Conservation (phyloP, 2,888 invertebrate genomes). For the Lasioglossum malachurum region DNA sequence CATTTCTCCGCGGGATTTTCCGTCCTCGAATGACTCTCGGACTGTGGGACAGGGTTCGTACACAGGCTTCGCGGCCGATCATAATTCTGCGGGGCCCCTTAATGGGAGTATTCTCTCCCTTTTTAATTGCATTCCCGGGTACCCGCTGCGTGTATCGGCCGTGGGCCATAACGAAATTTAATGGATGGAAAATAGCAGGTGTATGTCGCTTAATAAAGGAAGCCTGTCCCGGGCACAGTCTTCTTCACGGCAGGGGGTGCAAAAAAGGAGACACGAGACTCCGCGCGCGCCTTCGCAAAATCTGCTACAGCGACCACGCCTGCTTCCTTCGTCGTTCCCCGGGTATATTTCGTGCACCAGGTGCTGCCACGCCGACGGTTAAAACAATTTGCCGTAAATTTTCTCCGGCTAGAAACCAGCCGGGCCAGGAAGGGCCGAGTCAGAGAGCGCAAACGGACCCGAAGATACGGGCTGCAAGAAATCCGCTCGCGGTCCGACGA, state of each 20-base stretch:
- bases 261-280: conserved; percentile 39
- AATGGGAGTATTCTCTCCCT: conserved; percentile 39
- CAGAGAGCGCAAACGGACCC: conserved; percentile 51
- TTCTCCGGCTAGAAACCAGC: conserved; percentile 55
- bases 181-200: conserved; percentile 56
- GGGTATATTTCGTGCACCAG: conserved; percentile 80
- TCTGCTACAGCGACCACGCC: conserved; percentile 55
- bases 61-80: conserved; percentile 47
- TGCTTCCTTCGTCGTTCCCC: conserved; percentile 53
- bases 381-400: conserved; percentile 84
- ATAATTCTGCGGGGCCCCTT: conserved; percentile 39
- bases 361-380: conserved; percentile 78
- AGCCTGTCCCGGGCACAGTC: background rate
- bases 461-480: conserved; percentile 49
- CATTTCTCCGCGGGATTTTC: conserved; percentile 42
- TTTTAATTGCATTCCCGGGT: conserved; percentile 47
- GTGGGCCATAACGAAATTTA: conserved; percentile 33
- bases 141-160: conserved; percentile 33
- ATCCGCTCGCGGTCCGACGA: conserved; percentile 36
- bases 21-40: background rate
- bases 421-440: conserved; percentile 23
- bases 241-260: background rate
- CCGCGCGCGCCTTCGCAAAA: conserved; percentile 47
- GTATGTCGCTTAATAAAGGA: conserved; percentile 59
- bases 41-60: background rate